Evolutionary conservation across 92 coral and sea anemone species (phyloP).

Genomic region (Meandrina meandrites): DNA sequence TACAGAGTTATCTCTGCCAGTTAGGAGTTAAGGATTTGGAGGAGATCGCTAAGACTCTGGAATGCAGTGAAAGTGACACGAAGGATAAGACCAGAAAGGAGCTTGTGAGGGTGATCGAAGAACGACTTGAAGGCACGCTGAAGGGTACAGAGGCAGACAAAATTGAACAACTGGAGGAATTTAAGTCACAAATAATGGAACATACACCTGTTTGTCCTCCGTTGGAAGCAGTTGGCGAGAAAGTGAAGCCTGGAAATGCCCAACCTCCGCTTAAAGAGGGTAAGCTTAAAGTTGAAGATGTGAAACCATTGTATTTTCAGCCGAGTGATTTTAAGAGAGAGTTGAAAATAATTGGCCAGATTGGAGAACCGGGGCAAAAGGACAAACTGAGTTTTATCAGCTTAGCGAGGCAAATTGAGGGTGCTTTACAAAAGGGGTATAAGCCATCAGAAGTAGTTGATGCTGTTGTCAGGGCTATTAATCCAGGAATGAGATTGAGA

Average conservation of each 20-base stretch:
- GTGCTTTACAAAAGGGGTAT: slow-evolving; percentile 39
- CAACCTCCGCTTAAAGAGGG: background rate
- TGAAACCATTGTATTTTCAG: background rate
- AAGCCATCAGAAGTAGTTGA: slow-evolving; percentile 31
- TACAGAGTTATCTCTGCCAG: slow-evolving; percentile 30
- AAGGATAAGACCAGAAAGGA: slow-evolving; percentile 10
- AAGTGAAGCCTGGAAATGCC: background rate
- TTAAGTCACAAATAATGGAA: background rate
- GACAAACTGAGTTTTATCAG: slow-evolving; percentile 43
- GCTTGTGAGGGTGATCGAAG: slow-evolving; percentile 20
- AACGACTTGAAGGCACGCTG: slow-evolving; percentile 16
- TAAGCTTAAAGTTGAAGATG: slow-evolving; percentile 12
- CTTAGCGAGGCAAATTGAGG: slow-evolving; percentile 60
- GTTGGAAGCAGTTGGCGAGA: slow-evolving; percentile 1
- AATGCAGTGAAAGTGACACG: slow-evolving; percentile 20
- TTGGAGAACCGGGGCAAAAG: slow-evolving; percentile 38
- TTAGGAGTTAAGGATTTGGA: slow-evolving; percentile 25
- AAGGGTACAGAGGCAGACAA: background rate
- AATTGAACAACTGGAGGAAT: slow-evolving; percentile 13
- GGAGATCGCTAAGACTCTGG: slow-evolving; percentile 11
- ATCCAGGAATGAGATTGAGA: slow-evolving; percentile 45
- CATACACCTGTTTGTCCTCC: slow-evolving; percentile 12
- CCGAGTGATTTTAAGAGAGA: slow-evolving; percentile 21
- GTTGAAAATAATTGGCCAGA: slow-evolving; percentile 22
- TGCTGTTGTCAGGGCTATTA: slow-evolving; percentile 40